Conservation (phyloP, 2,113 vertebrate species). For the Benitochromis conjunctus region DNA sequence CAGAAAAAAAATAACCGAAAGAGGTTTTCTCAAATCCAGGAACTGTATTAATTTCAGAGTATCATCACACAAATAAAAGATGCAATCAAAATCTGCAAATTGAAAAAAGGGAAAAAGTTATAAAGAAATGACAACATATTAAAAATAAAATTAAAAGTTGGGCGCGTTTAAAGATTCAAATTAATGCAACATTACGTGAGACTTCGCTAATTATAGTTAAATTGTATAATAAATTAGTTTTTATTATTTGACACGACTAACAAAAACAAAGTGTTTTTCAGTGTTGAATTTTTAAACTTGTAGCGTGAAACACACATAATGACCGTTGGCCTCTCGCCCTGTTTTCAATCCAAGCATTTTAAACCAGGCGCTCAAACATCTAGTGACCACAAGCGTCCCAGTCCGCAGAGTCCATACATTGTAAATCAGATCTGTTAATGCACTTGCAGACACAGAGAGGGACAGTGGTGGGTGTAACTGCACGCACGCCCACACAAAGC, state of each 20-base stretch:
- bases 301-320: constrained; percentile 49
- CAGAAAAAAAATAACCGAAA: background rate
- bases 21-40: background rate
- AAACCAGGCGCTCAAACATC: constrained; percentile 69
- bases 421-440: constrained; percentile 71
- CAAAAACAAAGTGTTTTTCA: background rate
- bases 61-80: background rate
- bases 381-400: constrained; percentile 68
- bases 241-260: background rate
- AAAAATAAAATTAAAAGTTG: background rate
- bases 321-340: constrained; percentile 36
- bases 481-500: constrained; percentile 3
- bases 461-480: constrained; percentile 47
- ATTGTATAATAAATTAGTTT: background rate
- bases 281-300: constrained; percentile 50
- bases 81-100: background rate
- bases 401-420: constrained; percentile 64
- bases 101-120: background rate
- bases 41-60: background rate
- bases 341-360: constrained; percentile 54
- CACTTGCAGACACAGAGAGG: constrained; percentile 42
- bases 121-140: background rate
- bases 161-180: background rate
- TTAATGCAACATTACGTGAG: background rate
- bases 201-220: background rate